Evolutionary conservation across 1,140 invertebrate genomes (phyloP).

Genomic region (Aphelinus certus): DNA sequence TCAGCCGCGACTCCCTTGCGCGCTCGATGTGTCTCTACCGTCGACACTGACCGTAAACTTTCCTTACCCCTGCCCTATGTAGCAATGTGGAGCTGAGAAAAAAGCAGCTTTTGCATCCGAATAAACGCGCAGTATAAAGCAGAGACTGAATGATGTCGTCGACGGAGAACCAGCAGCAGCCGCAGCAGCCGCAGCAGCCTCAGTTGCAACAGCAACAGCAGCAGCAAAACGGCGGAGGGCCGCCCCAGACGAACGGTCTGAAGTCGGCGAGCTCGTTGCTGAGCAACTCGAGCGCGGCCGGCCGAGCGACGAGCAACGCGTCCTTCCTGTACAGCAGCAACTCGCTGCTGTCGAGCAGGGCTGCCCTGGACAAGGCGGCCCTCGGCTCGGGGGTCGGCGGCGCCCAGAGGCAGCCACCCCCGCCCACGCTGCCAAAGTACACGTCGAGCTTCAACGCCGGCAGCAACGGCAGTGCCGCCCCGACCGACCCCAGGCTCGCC

Average conservation of each 20-base stretch:
- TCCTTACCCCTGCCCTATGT: neutral
- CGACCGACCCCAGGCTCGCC: slow-evolving; percentile 63
- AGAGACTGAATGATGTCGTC: slow-evolving; percentile 12
- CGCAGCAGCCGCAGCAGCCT: slow-evolving; percentile 47
- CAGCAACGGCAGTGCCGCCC: slow-evolving; percentile 62
- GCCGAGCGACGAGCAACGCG: slow-evolving; percentile 53
- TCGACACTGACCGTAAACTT: neutral
- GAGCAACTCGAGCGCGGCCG: slow-evolving; percentile 38
- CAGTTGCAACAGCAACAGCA: slow-evolving; percentile 36
- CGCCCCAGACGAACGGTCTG: slow-evolving; percentile 58
- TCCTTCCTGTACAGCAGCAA: slow-evolving; percentile 66
- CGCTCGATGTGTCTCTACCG: too few species aligned
- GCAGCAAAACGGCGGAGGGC: too few species aligned
- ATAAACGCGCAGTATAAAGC: neutral
- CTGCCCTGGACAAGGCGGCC: slow-evolving; percentile 22
- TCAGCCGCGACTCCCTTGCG: too few species aligned
- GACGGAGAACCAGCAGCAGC: slow-evolving; percentile 21
- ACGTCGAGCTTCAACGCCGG: slow-evolving; percentile 70
- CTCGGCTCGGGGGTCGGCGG: neutral
- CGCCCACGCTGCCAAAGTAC: slow-evolving; percentile 75
- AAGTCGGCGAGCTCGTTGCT: slow-evolving; percentile 51
- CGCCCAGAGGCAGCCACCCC: slow-evolving; percentile 66
- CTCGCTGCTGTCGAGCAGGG: slow-evolving; percentile 58
- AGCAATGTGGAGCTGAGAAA: slow-evolving; percentile 21
- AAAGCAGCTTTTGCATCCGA: neutral